Evolutionary conservation across 92 coral and sea anemone species (phyloP).

Genomic region (Metridium senile): DNA sequence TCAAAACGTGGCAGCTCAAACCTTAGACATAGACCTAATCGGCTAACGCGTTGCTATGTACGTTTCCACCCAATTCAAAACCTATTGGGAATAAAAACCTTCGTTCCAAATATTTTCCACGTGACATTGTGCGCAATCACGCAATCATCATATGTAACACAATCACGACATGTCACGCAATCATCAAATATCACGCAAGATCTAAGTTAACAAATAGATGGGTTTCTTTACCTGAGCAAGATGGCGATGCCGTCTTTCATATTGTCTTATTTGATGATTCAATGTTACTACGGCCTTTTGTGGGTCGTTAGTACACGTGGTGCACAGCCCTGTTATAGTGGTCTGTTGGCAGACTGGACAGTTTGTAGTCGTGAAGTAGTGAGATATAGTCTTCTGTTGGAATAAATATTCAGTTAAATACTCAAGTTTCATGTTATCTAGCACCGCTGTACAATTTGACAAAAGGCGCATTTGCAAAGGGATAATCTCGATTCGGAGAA

Average conservation of each 20-base stretch:
- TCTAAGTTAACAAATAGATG: neutral
- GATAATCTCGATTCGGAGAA: too few species aligned
- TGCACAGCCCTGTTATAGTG: conserved; percentile 74
- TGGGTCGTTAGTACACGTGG: conserved; percentile 59
- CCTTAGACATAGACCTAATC: too few species aligned
- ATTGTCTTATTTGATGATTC: conserved; percentile 60
- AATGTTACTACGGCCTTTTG: conserved; percentile 75
- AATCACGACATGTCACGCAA: neutral
- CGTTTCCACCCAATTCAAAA: too few species aligned
- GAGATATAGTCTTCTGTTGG: conserved; percentile 86
- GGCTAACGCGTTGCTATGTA: too few species aligned
- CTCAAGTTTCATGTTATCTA: too few species aligned
- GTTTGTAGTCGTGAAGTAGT: conserved; percentile 84
- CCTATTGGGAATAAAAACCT: too few species aligned
- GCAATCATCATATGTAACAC: too few species aligned
- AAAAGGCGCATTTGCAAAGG: too few species aligned
- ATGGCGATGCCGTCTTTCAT: conserved; percentile 82
- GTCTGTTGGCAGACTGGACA: conserved; percentile 94
- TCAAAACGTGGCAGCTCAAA: too few species aligned
- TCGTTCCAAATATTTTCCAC: too few species aligned
- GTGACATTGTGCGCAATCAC: too few species aligned
- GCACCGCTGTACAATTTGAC: too few species aligned
- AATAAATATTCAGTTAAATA: neutral
- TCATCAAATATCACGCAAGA: neutral
- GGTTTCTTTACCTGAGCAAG: conserved; percentile 66